These are phyloP conservation scores for Xenops minutus DNA, from an alignment of 2,797 vertebrate species.

Conservation along the genomic window DNA sequence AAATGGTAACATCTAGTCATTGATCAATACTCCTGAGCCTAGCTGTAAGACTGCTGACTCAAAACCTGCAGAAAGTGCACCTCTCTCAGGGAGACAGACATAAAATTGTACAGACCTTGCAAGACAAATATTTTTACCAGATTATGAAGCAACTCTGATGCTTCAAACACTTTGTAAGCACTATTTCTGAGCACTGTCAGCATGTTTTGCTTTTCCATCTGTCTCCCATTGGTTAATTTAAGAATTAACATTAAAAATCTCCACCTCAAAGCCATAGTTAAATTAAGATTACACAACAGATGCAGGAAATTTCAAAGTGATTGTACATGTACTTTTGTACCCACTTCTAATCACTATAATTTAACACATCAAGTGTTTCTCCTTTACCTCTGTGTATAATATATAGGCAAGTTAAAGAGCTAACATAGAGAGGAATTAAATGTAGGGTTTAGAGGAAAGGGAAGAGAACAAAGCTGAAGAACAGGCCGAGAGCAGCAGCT, in stretches of 20 bases:
- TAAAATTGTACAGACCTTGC: neutral
- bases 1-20: neutral
- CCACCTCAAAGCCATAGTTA: neutral
- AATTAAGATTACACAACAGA: neutral
- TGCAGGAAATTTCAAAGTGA: neutral
- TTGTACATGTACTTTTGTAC: neutral
- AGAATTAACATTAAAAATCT: neutral
- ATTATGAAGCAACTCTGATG: neutral
- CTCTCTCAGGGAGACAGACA: neutral
- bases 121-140: neutral
- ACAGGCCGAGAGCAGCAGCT: neutral
- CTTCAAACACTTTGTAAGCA: neutral
- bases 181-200: neutral
- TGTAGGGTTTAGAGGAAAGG: rapidly evolving
- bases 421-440: neutral
- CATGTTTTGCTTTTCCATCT: neutral
- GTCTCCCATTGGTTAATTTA: neutral
- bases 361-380: neutral
- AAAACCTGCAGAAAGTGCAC: neutral
- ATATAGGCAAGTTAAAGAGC: rapidly evolving
- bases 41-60: neutral
- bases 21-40: neutral
- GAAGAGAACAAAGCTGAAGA: neutral
- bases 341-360: neutral
- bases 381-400: neutral